Evolutionary conservation across 2,113 vertebrate genomes (phyloP).

Genomic region (Mormyrus lacerda): DNA sequence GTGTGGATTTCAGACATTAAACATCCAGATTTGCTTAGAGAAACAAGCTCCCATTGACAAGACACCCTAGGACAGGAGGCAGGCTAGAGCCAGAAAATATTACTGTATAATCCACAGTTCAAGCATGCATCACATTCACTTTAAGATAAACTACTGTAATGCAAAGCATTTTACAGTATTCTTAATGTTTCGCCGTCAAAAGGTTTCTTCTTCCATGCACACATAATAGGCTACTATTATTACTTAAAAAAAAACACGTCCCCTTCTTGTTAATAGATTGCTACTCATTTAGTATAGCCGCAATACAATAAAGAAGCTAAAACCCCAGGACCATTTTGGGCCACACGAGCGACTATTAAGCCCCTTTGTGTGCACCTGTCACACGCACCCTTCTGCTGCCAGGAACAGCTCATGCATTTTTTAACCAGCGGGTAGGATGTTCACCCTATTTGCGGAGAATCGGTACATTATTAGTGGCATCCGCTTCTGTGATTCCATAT

Average conservation of each 20-base stretch:
- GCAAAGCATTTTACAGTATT: neutral
- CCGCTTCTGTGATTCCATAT: neutral
- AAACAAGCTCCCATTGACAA: slow-evolving; percentile 61
- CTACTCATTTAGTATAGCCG: neutral
- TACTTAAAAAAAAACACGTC: neutral
- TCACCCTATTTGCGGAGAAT: neutral
- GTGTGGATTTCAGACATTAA: slow-evolving; percentile 60
- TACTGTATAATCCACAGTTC: neutral
- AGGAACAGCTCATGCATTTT: slow-evolving; percentile 23
- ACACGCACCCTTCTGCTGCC: neutral
- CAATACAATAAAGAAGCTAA: neutral
- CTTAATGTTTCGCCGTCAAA: neutral
- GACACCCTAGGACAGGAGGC: slow-evolving; percentile 22
- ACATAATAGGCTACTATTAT: neutral
- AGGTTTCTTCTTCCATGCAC: neutral
- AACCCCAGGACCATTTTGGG: neutral
- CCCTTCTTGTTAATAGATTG: neutral
- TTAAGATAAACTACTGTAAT: neutral
- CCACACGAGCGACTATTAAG: neutral
- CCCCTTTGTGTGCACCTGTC: slow-evolving; percentile 19
- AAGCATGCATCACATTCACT: neutral
- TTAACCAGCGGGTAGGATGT: slow-evolving; percentile 9
- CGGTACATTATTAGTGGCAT: neutral
- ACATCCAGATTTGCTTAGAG: slow-evolving; percentile 57
- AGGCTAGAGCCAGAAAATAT: slow-evolving; percentile 27